Percentiles rank a stretch among this genome's conserved stretches.
Evolutionary conservation across 2,797 vertebrate species (phyloP).

Genomic region (Myripristis jacobus): DNA sequence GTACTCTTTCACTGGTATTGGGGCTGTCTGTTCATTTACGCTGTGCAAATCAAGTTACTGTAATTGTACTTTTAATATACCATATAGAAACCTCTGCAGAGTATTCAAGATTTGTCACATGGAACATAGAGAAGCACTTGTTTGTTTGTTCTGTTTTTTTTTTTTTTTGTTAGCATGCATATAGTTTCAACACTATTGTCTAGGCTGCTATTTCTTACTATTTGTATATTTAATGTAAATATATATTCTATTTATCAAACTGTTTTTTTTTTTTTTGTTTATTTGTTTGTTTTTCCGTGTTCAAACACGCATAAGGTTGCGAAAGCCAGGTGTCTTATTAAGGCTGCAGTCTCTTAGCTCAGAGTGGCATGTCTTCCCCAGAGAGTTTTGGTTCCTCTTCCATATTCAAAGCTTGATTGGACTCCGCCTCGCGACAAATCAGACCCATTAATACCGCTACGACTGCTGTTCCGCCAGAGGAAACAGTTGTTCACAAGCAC

Average conservation of each 20-base stretch:
- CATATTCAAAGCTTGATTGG: constrained; percentile 49
- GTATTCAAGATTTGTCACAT: constrained; percentile 78
- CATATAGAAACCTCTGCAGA: constrained; percentile 72
- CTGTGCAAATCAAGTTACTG: constrained; percentile 82
- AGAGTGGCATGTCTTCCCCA: constrained; percentile 67
- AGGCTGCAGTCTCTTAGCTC: constrained; percentile 61
- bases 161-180: constrained; percentile 83
- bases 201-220: constrained; percentile 90
- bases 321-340: constrained; percentile 69
- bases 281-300: constrained; percentile 66
- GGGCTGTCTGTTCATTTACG: constrained; percentile 72
- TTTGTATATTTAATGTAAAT: constrained; percentile 89
- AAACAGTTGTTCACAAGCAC: constrained; percentile 77
- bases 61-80: constrained; percentile 77
- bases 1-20: constrained; percentile 80
- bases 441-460: constrained; percentile 45
- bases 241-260: constrained; percentile 86
- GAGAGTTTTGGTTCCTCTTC: constrained; percentile 37
- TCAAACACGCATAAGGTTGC: constrained; percentile 59
- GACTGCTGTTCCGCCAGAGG: constrained; percentile 64
- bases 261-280: too few species aligned
- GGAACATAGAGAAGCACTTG: constrained; percentile 86
- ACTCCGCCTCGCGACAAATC: constrained; percentile 56
- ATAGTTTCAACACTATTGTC: constrained; percentile 87
- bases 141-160: too few species aligned